Evolutionary conservation across 1,140 invertebrate species (phyloP).

Genomic region (Maconellicoccus hirsutus): DNA sequence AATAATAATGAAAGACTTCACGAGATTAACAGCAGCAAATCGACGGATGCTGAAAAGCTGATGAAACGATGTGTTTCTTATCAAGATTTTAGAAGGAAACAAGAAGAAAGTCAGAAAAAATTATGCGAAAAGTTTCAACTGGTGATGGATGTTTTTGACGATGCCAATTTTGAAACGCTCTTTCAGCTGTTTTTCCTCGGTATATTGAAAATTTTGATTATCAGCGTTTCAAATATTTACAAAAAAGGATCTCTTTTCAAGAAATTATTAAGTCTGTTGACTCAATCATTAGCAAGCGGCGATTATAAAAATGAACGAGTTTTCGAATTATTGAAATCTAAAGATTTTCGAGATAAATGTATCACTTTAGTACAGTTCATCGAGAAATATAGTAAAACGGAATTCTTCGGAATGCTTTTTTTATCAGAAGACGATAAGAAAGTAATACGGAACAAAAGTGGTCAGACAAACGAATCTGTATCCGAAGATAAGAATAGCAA

Average conservation of each 20-base stretch:
- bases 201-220: neutral
- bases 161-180: neutral
- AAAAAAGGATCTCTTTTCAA: constrained; percentile 13
- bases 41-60: neutral
- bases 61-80: neutral
- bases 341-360: neutral
- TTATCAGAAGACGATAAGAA: constrained; percentile 1
- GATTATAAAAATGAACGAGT: neutral
- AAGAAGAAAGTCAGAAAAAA: neutral
- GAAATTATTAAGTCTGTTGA: neutral
- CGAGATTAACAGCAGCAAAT: neutral
- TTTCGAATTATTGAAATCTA: neutral
- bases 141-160: neutral
- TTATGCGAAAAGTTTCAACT: neutral
- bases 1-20: neutral
- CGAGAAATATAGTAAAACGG: neutral
- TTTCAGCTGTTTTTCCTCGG: constrained; percentile 5
- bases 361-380: neutral
- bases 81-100: neutral
- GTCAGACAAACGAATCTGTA: too few relatives aligned
- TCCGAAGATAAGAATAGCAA: too few relatives aligned
- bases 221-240: neutral
- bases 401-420: neutral
- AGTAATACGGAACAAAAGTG: neutral
- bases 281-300: neutral